A percentile compares a stretch with the other conserved stretches of the same genome.
These are phyloP conservation scores for Oreochromis niloticus DNA, from an alignment of 2,113 vertebrate genomes.

Conservation along the genomic window DNA sequence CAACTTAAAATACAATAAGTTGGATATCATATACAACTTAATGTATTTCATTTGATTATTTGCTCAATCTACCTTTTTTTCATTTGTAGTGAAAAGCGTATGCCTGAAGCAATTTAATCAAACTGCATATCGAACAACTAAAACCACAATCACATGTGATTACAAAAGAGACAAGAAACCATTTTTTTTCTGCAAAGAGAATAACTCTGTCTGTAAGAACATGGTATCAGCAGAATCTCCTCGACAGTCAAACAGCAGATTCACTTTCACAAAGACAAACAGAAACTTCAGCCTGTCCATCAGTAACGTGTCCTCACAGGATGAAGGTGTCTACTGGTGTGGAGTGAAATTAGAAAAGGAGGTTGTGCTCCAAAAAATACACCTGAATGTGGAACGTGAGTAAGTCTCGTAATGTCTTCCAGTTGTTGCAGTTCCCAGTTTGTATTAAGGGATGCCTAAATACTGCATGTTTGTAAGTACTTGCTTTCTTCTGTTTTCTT, in stretches of 20 bases:
- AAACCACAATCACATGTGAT: background rate
- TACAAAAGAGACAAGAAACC: rapidly evolving
- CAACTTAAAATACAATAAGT: background rate
- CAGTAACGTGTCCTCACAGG: background rate
- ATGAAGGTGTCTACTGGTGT: constrained; percentile 10
- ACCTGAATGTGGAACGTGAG: rapidly evolving
- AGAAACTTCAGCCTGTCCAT: background rate
- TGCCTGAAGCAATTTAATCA: rapidly evolving
- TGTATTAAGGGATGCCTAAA: rapidly evolving
- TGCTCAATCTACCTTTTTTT: rapidly evolving
- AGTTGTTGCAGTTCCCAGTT: rapidly evolving
- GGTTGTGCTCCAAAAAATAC: background rate
- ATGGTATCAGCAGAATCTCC: background rate
- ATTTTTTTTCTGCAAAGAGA: background rate
- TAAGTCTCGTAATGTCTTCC: background rate
- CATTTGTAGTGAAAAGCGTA: background rate
- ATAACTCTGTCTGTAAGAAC: background rate
- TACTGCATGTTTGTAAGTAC: rapidly evolving
- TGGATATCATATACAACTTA: background rate
- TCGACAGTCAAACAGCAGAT: rapidly evolving
- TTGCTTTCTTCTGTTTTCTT: background rate
- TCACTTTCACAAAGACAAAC: background rate
- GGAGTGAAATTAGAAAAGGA: rapidly evolving
- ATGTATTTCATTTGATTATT: background rate
- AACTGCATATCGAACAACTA: rapidly evolving